Percentiles rank a stretch among this genome's conserved stretches.
Conservation (phyloP, 2,797 vertebrate species). For the Sebastiscus tertius region DNA sequence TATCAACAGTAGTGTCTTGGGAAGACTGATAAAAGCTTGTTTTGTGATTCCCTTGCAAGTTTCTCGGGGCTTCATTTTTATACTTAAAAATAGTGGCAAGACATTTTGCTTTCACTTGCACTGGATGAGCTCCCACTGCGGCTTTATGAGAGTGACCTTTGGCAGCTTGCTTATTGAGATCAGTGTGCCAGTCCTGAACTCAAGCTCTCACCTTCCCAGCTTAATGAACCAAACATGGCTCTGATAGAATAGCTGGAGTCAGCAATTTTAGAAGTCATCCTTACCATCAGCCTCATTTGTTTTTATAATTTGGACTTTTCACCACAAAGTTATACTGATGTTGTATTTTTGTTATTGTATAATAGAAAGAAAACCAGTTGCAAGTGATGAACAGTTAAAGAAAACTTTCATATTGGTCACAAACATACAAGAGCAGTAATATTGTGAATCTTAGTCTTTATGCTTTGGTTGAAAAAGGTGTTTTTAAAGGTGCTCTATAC, state of each 20-base stretch:
- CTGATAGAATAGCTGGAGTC: conserved; percentile 47
- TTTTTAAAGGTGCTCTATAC: background rate
- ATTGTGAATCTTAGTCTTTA: background rate
- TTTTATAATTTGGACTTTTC: conserved; percentile 71
- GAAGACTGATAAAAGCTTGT: background rate
- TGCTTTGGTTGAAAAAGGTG: background rate
- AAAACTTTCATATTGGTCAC: conserved; percentile 6
- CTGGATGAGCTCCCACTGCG: conserved; percentile 42
- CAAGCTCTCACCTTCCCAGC: conserved; percentile 71
- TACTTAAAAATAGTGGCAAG: conserved; percentile 26
- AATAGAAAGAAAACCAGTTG: background rate
- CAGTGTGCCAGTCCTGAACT: conserved; percentile 56
- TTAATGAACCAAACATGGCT: conserved; percentile 74
- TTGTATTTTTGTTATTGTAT: conserved; percentile 34
- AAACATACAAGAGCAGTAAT: background rate
- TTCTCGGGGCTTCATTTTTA: conserved; percentile 13
- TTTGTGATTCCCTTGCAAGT: conserved; percentile 17
- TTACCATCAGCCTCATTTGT: conserved; percentile 66
- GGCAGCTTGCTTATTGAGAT: conserved; percentile 60
- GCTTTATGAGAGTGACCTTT: conserved; percentile 75
- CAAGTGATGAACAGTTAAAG: background rate
- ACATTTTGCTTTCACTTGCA: conserved; percentile 32
- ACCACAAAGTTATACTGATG: conserved; percentile 19
- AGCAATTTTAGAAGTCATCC: conserved; percentile 73
- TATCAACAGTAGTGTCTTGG: background rate